Base-by-base conservation (phyloP, 2,888 invertebrate genomes). In the Hypselothyrea guttata region DNA sequence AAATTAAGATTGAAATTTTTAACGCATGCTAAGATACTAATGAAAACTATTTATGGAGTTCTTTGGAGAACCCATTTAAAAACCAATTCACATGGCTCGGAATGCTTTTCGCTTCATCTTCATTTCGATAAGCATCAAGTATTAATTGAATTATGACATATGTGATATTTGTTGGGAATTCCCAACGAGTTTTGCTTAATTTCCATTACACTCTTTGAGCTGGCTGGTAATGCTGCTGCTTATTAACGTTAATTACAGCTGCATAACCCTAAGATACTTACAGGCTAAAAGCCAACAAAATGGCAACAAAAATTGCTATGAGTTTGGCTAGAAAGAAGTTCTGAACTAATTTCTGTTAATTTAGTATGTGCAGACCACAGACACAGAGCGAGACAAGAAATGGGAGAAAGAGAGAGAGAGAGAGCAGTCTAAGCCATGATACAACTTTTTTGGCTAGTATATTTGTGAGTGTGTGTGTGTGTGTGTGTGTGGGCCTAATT, bases 261-360 rank as follows among this genome's bases (percentile, higher is more conserved):
- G 42, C 47, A 60, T 55, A 52, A 46, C 30, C 45, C 56, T 59
- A 58, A 76, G 69, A 66, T 61, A 52, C 53, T 67, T 66, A 77
- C 59, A 38, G 56, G 13, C 46, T 60, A 42, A 47, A 67, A 66
- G 59, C n/a, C n/a, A n/a, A n/a, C n/a, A n/a, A n/a, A n/a, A n/a
- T n/a, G n/a, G n/a, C n/a, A n/a, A n/a, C n/a, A n/a, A n/a, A n/a
- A n/a, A n/a, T n/a, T n/a, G n/a, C 62, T 30, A 34, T 12, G 38
- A 72, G 60, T 63, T 76, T 67, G 49, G 54, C 66, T 71, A 45
- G 60, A 66, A 69, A n/a, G n/a, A 70, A 71, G 66, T 74, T 79
- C 66, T 51, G 38, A 42, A 57, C 57, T 66, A 76, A 79, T 78
- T 83, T 83, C 38, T 60, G 79, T 74, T 69, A 62, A 73, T 62